Evolutionary conservation across 1,140 invertebrate genomes (phyloP), one percentile per base, ranked within the genome.

Genomic region (Myzus persicae): DNA sequence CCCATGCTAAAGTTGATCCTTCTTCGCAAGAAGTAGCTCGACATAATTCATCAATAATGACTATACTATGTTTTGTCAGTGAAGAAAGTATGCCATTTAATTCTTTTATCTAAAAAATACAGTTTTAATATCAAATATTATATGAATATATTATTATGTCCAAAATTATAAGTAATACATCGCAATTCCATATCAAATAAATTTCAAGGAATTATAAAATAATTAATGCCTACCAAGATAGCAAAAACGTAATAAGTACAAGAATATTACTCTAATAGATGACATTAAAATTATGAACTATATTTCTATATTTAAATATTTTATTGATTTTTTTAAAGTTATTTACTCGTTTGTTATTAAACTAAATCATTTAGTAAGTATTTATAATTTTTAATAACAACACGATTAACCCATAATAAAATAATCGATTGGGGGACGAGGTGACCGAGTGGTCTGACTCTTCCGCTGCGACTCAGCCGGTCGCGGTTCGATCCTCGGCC

Each of bases 41-140:
- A 94, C 98, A 98, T 22, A 98, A 95, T 95, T 99, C 98, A 95
- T 99, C 98, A 93, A 99, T 96, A 87, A 99, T 96, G 24, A 99
- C 96, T 84, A 99, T 95, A 67, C 98, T 98, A 7, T 95, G 96
- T n/a, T 96, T 94, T 1, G 97, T 97, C 2, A 97, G 94, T 91
- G 97, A 97, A 94, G 97, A 96, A 14, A 98, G 94, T 93, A 98
- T 98, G 94, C 97, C 97, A 94, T 97, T 96, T 42, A 97, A 96
- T 95, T 98, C 97, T 95, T 97, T 97, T 96, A 98, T 97, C 97
- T 98, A 94, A 85, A 95, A 95, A 84, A 94, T 87, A 88, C 90
- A 93, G 51, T 93, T 67, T n/a, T 31, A 31, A 67, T 14, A 67
- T 67, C 26, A 67, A 67, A 31, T 67, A 67, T 67, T 67, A 67